Evolutionary conservation across 1,140 invertebrate species (phyloP), one percentile per base, ranked within the genome.

Genomic region (Pachypeltis micranthus): DNA sequence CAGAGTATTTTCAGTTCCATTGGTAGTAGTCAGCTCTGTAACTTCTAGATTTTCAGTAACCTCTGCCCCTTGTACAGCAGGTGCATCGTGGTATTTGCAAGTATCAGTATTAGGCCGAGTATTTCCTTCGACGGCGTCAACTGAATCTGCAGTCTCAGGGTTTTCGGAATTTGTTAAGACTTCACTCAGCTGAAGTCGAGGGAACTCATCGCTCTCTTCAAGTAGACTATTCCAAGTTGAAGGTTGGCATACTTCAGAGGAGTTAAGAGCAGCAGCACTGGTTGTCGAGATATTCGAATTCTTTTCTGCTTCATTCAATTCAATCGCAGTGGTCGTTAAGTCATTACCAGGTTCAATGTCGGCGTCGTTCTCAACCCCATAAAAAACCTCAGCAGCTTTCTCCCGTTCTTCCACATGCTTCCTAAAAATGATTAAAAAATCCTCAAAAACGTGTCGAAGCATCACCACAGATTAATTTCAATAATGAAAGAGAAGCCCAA

Each of bases 321-420:
- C 62, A 44, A n/a, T n/a, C n/a, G n/a, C n/a, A n/a, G n/a, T n/a
- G n/a, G n/a, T n/a, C n/a, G n/a, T n/a, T n/a, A n/a, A n/a, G n/a
- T n/a, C n/a, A n/a, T n/a, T n/a, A n/a, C n/a, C n/a, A n/a, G n/a
- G n/a, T n/a, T 70, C 68, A 23, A 69, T 64, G 63, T 74, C 72
- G 39, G 72, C 70, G 64, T 81, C 80, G 55, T 74, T 72, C 63
- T 82, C 80, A 71, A 80, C 82, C 70, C 81, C 81, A 67, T 79
- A 83, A 66, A 83, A 74, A 66, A 79, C 74, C 68, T 81, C 76
- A 55, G 81, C 77, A 72, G 79, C 76, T 69, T 80, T 82, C 69
- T 82, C 77, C 65, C 78, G 74, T 70, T 80, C 72, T 70, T 81
- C 75, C 60, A 81, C 67, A 64, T 75, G 70, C 70, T 75, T 72